phyloP scores from a whole-genome alignment of 2,113 vertebrate species.

The Castor canadensis region DNA sequence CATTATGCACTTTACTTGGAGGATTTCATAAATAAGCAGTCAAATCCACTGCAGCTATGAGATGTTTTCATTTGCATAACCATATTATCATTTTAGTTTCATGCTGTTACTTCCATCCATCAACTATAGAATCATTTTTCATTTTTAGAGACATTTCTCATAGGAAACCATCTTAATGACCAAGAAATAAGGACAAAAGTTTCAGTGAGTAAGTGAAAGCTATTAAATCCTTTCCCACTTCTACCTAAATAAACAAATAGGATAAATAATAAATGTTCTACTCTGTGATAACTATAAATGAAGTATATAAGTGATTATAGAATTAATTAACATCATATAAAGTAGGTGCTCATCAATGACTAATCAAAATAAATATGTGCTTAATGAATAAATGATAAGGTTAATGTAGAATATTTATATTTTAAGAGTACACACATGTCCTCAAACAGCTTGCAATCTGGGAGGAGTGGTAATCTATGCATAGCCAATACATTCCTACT shows the following conservation, averaged over 20 bases:
- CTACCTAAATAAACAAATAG: neutral
- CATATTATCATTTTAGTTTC: conserved; percentile 48
- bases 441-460: neutral
- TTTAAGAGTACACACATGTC: neutral
- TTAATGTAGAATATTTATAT: neutral
- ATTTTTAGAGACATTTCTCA: conserved; percentile 37
- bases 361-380: neutral
- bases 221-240: conserved; percentile 22
- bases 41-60: conserved; percentile 49
- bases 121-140: conserved; percentile 58
- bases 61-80: conserved; percentile 66
- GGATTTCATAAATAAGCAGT: conserved; percentile 69
- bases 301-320: neutral
- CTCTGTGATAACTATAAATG: neutral
- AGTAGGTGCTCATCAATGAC: neutral
- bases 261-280: neutral
- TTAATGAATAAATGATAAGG: neutral
- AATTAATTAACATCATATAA: conserved; percentile 1
- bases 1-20: conserved; percentile 54
- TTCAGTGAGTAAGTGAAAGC: neutral
- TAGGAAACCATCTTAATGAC: conserved; percentile 54
- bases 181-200: conserved; percentile 33
- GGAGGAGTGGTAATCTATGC: neutral
- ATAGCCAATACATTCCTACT: neutral
- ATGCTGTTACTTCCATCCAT: conserved; percentile 45